phyloP scores from a whole-genome alignment of 2,113 vertebrate species.

The Hypocryptadius cinnamomeus region DNA sequence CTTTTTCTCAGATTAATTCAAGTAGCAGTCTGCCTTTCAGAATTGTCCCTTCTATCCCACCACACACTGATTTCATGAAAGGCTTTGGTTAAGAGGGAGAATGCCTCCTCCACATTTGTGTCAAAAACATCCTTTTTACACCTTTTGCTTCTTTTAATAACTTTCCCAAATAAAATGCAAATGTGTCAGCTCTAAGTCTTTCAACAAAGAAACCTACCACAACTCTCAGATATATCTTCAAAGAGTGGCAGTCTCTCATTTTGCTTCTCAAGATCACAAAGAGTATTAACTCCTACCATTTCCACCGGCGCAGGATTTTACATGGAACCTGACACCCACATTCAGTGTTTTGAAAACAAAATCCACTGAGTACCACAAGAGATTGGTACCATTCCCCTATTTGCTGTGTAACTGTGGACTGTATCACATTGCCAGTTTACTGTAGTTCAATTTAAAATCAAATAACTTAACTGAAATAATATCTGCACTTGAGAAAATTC shows the following conservation, averaged over 20 bases:
- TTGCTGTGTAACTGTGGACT: not conserved
- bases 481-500: not conserved
- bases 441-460: not conserved
- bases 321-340: not conserved
- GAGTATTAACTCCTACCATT: not conserved
- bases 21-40: not conserved
- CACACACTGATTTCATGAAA: not conserved
- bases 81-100: not conserved
- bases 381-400: not conserved
- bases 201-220: not conserved
- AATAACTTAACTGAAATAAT: not conserved
- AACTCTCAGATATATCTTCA: not conserved
- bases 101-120: not conserved
- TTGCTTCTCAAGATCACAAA: not conserved
- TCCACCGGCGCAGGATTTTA: not conserved
- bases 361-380: not conserved
- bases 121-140: not conserved
- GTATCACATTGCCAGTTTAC: not conserved
- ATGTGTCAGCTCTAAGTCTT: not conserved
- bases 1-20: not conserved
- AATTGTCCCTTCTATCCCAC: not conserved
- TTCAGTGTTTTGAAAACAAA: not conserved
- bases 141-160: not conserved
- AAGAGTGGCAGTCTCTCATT: not conserved
- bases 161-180: not conserved